A percentile compares a stretch with the other conserved stretches of the same genome.
Conservation (phyloP, 2,888 invertebrate genomes). For the Hypolimnas misippus region DNA sequence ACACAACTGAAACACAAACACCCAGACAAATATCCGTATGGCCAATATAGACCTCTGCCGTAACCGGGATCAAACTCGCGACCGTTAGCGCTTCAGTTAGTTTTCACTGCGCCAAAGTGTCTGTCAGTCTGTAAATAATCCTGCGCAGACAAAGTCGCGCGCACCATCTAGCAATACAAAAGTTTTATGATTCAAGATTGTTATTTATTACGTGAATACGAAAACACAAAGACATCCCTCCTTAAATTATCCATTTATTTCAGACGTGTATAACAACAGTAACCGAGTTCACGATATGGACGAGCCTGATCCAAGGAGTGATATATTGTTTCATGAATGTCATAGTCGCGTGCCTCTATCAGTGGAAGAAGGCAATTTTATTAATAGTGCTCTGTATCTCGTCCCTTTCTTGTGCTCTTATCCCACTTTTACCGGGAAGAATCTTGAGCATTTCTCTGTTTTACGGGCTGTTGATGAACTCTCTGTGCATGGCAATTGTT, state of each 20-base stretch:
- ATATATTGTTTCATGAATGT: background rate
- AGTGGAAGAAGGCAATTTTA: background rate
- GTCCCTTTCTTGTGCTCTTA: background rate
- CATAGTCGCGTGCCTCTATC: background rate
- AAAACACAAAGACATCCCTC: background rate
- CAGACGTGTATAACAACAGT: slow-evolving; percentile 4
- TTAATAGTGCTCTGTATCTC: background rate
- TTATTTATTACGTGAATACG: too few species aligned
- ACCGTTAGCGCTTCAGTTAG: too few species aligned
- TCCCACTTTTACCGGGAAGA: background rate
- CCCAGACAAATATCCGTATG: too few species aligned
- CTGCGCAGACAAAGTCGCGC: too few species aligned
- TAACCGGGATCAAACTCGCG: too few species aligned
- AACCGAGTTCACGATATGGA: background rate
- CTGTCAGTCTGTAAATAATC: too few species aligned
- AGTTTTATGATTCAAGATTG: too few species aligned
- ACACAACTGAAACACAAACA: too few species aligned
- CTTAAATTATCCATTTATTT: background rate
- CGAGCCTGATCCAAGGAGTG: background rate
- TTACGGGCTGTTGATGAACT: background rate
- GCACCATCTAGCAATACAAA: too few species aligned
- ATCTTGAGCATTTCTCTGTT: slow-evolving; percentile 1
- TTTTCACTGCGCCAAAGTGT: too few species aligned
- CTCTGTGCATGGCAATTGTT: background rate
- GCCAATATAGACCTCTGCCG: too few species aligned